Evolutionary conservation across 2,113 vertebrate genomes (phyloP), one percentile per base, ranked within the genome.

Genomic region (Eptesicus fuscus): DNA sequence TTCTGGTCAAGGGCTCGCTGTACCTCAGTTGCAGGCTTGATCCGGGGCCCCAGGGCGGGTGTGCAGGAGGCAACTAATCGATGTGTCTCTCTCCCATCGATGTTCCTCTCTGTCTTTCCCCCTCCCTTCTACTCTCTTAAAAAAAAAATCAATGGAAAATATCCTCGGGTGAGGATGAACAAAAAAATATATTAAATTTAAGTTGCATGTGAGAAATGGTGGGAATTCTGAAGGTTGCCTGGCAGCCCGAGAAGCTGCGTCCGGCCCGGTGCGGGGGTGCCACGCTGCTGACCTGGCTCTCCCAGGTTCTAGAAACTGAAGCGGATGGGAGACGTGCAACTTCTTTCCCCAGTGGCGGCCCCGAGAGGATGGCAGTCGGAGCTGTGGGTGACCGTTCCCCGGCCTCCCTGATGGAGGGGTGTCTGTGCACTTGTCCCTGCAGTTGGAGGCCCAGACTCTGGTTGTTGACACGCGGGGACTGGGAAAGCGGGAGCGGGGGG

Each of bases 341-440:
- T n/a, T 10, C 28, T 32, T 20, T 63, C 17, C 18, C 12, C 30
- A 16, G 44, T 12, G 7, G 16, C 3, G 12, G 8, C n/a, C 13
- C 4, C 3, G 28, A 17, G 44, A 51, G 61, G 28, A 7, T 4
- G 59, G 59, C 61, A 63, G 61, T 32, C 4, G 22, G 40, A 67
- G 40, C 20, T 2, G 3, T 4, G 2, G 42, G 63, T 22, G 32
- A 23, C 1, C 40, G 0, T 3, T 28, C 40, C 30, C 61, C 32
- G n/a, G 61, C 32, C 32, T 12, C n/a, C 82, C 12, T 0, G 18
- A 7, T 2, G 77, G n/a, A 51, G 77, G 49, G 7, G 32, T 22
- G 49, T 82, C 65, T 53, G 44, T 44, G 51, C 22, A 1, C 65
- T 6, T 35, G 32, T 20, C 13, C 28, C 23, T 85, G 47, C 28